Evolutionary conservation across 2,113 vertebrate genomes (phyloP), one percentile per base, ranked within the genome.

Genomic region (Gavialis gangeticus): DNA sequence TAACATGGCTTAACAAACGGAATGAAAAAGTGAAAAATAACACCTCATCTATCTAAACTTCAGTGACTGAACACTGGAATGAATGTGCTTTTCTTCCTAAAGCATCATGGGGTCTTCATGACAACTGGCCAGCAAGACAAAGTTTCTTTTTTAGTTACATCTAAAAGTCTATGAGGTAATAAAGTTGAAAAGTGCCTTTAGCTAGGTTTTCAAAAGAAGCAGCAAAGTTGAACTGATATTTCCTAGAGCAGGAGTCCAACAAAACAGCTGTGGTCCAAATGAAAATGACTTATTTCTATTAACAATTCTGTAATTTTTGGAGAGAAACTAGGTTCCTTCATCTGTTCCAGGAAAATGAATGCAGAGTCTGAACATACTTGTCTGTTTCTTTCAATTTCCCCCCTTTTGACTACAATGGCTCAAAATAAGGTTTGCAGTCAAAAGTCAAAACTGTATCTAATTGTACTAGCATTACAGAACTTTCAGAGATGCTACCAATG

Each of bases 261-360:
- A 80, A 93, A 96, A 71, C 96, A 96, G 96, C 92, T 96, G 91
- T 95, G 91, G 87, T 91, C 91, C 91, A 69, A 95, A 84, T 88
- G 85, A 92, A 93, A 93, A 91, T 7, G 13, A 57, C 58, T 91
- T 90, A 46, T 46, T 46, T 46, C 46, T 46, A 46, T 46, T 79
- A 3, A 84, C 67, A 91, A 86, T 93, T 95, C 62, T 91, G 15
- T 92, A 58, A 75, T 96, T 34, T 84, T 81, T 89, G 71, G 64
- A 90, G 92, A 84, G 86, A 76, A 80, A 14, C 3, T 90, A 79
- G 12, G 18, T 86, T 93, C 22, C 67, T 87, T 91, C 77, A 2
- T 87, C 69, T 91, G 46, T 24, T 86, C 30, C 55, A 58, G 34
- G 58, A 93, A 87, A 83, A 84, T 75, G 87, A 17, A 3, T 1